Base-by-base conservation (phyloP, 2,888 invertebrate species). In the Epiblema foenella region DNA sequence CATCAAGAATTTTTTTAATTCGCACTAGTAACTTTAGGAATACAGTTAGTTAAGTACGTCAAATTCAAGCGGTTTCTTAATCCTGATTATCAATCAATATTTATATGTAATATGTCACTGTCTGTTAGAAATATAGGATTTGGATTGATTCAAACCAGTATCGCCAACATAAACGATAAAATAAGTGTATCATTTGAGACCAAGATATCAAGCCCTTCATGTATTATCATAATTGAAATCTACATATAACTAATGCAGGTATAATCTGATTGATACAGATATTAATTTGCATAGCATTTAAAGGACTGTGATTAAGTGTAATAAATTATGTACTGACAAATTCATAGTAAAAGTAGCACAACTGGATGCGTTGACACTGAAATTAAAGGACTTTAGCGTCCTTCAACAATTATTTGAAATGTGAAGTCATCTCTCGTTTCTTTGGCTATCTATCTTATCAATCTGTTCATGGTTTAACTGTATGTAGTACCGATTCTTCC, bases 161-260 rank as follows among this genome's bases (percentile, higher is more conserved):
- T 0, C 37, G 20, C 24, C 39, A 20, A n/a, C 37, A 52, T 52
- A 11, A 37, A 63, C 15, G 33, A 20, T 64, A 54, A 64, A 52
- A 63, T 51, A 37, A 37, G 54, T 64, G n/a, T 54, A n/a, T 24
- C 8, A 24, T 15, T 39, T 24, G 5, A 64, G 54, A 39, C 64
- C 64, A 54, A 63, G 52, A 64, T 54, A 64, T 39, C n/a, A 54
- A 52, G 37, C 52, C 15, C 63, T 54, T 54, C 54, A 54, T 17
- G 20, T n/a, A 24, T 54, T 64, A 64, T 64, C 52, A 54, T 64
- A 64, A 64, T 52, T 64, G 39, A 39, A 39, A 54, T 54, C 20
- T 54, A 52, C 54, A 64, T 64, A 54, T 51, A 20, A 46, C 46
- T n/a, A 42, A 39, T 63, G 24, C n/a, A 24, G 46, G 49, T 62